phyloP scores from a whole-genome alignment of 2,888 invertebrate genomes.

The Xestobium rufovillosum region DNA sequence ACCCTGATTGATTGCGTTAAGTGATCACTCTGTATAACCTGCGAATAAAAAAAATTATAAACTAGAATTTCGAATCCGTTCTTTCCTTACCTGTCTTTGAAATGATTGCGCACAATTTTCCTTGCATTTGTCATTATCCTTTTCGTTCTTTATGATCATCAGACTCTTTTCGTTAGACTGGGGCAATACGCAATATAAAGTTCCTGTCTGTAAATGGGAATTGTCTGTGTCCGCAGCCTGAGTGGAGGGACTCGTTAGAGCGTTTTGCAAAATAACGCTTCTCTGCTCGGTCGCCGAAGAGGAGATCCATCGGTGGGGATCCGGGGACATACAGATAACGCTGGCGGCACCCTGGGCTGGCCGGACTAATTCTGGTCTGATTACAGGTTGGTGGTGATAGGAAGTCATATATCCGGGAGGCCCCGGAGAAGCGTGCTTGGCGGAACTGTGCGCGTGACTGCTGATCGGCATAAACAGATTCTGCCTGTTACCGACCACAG shows the following conservation, averaged over 20 bases:
- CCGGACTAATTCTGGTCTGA: slow-evolving; percentile 61
- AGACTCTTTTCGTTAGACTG: slow-evolving; percentile 54
- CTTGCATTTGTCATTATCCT: slow-evolving; percentile 38
- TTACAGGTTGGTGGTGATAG: slow-evolving; percentile 40
- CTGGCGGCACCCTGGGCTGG: slow-evolving; percentile 62
- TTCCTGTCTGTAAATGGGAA: slow-evolving; percentile 28
- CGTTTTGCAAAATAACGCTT: slow-evolving; percentile 40
- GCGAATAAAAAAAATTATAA: slow-evolving; percentile 10
- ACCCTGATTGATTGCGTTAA: slow-evolving; percentile 32
- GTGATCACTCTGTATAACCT: slow-evolving; percentile 39
- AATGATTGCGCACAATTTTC: slow-evolving; percentile 33
- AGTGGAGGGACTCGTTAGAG: slow-evolving; percentile 32
- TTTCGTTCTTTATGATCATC: slow-evolving; percentile 57
- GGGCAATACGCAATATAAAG: slow-evolving; percentile 40
- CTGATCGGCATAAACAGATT: slow-evolving; percentile 91
- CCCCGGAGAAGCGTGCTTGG: slow-evolving; percentile 45
- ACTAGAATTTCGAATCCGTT: slow-evolving; percentile 3
- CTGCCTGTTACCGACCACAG: slow-evolving; percentile 61
- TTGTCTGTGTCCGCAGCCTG: slow-evolving; percentile 29
- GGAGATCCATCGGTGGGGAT: slow-evolving; percentile 44
- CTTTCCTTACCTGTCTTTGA: slow-evolving; percentile 36
- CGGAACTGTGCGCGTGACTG: slow-evolving; percentile 47
- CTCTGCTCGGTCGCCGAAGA: slow-evolving; percentile 42
- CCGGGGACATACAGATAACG: slow-evolving; percentile 78
- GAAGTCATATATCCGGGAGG: slow-evolving; percentile 35